Conservation (phyloP, 1,140 invertebrate genomes). For the Augochlora pura region DNA sequence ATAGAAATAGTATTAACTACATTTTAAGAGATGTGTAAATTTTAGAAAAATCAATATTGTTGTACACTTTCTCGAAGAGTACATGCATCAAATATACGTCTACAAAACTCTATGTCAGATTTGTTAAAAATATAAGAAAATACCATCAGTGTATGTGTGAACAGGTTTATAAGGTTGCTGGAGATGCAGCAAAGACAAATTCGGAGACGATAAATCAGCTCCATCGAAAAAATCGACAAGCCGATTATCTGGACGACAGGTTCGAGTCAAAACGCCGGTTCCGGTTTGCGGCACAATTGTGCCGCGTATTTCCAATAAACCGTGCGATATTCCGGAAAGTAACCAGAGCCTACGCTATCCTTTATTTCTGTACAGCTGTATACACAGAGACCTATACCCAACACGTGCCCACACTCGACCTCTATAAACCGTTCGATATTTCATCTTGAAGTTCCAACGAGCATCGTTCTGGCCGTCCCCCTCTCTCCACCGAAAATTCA, state of each 20-base stretch:
- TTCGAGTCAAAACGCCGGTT: background rate
- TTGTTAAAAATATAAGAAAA: too few species aligned
- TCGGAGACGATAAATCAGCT: too few species aligned
- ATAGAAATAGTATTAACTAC: too few species aligned
- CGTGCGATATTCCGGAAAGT: slow-evolving; percentile 20
- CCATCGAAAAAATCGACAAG: background rate
- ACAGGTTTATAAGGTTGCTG: too few species aligned
- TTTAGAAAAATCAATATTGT: too few species aligned
- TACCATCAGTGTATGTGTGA: too few species aligned
- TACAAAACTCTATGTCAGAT: too few species aligned
- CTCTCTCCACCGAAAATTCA: slow-evolving; percentile 8
- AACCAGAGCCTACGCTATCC: background rate
- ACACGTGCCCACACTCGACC: slow-evolving; percentile 58
- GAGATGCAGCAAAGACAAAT: too few species aligned
- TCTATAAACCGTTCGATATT: slow-evolving; percentile 60
- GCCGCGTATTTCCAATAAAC: slow-evolving; percentile 40
- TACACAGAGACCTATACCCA: background rate
- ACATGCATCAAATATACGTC: too few species aligned
- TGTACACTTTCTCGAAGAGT: too few species aligned
- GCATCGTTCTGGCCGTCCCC: slow-evolving; percentile 7
- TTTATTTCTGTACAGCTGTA: slow-evolving; percentile 6
- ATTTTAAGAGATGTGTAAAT: too few species aligned
- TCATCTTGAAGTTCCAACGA: slow-evolving; percentile 56
- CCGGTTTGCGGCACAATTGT: background rate
- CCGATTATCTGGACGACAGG: background rate